Evolutionary conservation across 2,797 vertebrate genomes (phyloP).

Genomic region (Austrolebias charrua): DNA sequence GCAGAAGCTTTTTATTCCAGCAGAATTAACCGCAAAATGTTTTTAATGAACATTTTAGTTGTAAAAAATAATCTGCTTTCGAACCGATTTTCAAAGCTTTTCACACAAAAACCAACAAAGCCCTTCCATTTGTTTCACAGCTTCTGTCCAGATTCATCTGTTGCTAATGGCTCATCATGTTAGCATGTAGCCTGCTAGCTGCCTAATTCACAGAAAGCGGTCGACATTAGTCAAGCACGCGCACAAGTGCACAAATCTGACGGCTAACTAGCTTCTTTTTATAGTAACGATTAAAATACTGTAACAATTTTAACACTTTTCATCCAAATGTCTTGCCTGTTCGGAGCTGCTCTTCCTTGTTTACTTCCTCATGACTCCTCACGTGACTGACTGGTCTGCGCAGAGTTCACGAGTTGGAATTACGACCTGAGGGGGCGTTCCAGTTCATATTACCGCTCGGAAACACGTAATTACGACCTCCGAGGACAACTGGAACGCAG

Average conservation of each 20-base stretch:
- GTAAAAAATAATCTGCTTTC: neutral
- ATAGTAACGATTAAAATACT: neutral
- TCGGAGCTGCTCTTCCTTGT: conserved; percentile 50
- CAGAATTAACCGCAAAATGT: no score
- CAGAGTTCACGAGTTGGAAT: no score
- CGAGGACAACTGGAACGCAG: no score
- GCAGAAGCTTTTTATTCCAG: no score
- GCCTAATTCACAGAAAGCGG: neutral
- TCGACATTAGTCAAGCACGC: neutral
- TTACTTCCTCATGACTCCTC: conserved; percentile 75
- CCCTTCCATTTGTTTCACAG: neutral
- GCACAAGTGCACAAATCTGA: neutral
- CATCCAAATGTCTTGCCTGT: conserved; percentile 10
- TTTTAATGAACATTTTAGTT: no score
- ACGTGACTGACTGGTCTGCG: conserved; percentile 65
- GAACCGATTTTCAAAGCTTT: neutral
- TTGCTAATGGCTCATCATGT: conserved; percentile 36
- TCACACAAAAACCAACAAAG: neutral
- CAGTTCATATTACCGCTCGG: no score
- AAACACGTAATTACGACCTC: no score
- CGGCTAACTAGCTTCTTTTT: neutral
- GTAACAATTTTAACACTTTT: neutral
- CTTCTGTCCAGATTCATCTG: neutral
- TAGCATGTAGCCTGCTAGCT: conserved; percentile 38
- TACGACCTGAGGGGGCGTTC: no score